These are phyloP conservation scores for Mycteria americana DNA, from an alignment of 2,797 vertebrate genomes.

Conservation along the genomic window DNA sequence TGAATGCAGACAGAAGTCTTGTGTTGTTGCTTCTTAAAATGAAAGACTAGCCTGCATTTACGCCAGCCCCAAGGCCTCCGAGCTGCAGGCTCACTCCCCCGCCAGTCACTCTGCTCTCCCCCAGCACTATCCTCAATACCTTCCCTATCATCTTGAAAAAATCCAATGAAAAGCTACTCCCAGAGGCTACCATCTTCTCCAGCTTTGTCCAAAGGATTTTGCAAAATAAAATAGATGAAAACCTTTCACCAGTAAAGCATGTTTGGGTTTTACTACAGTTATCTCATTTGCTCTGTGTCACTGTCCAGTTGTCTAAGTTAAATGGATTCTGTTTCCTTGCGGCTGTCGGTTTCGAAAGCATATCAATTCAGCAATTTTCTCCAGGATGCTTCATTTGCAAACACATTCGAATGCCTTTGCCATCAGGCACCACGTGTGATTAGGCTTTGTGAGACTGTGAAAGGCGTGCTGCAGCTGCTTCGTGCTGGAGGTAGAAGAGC, in stretches of 20 bases:
- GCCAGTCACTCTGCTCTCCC: neutral
- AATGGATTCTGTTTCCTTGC: neutral
- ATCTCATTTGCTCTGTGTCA: neutral
- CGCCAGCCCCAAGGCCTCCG: neutral
- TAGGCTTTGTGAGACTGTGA: neutral
- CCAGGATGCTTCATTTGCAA: neutral
- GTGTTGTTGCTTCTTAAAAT: neutral
- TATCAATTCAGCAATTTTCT: neutral
- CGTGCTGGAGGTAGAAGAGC: neutral
- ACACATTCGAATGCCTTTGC: neutral
- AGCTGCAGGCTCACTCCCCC: neutral
- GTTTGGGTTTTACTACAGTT: neutral
- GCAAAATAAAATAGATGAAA: neutral
- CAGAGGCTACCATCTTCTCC: neutral
- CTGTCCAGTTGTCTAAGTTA: neutral
- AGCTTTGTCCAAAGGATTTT: neutral
- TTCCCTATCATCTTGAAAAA: neutral
- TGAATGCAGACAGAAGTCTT: neutral
- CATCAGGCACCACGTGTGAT: neutral
- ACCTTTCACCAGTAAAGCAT: neutral
- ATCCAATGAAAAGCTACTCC: neutral
- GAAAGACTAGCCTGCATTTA: neutral
- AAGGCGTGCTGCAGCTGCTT: neutral
- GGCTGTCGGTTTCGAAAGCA: neutral
- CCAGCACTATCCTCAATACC: neutral